phyloP scores from a whole-genome alignment of 2,888 invertebrate genomes.

The Dynastes hyllus region DNA sequence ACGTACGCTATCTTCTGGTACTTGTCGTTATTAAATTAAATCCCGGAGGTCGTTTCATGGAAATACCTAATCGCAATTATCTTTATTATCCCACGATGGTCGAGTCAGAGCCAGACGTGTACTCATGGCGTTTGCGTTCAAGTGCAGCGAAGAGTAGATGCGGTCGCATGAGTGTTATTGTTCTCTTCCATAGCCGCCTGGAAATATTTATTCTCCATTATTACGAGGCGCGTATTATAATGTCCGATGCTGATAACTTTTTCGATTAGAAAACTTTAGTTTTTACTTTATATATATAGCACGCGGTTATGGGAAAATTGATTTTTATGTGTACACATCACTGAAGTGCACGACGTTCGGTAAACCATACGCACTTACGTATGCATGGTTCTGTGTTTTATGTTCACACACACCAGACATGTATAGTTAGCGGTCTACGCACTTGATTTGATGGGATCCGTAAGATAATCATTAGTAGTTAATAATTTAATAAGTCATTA shows the following conservation, averaged over 20 bases:
- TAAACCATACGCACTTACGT: not conserved
- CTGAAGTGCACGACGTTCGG: too few relatives aligned
- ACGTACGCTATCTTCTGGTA: not conserved
- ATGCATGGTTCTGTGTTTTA: not conserved
- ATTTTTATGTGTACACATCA: not conserved
- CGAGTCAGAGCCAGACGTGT: conserved; percentile 18
- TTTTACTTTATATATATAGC: not conserved
- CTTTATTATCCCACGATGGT: conserved; percentile 43
- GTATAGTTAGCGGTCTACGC: not conserved
- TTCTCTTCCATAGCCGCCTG: not conserved
- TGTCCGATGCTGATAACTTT: not conserved
- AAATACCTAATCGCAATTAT: conserved; percentile 39
- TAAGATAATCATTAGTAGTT: not conserved
- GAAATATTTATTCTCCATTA: not conserved
- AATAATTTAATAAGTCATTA: not conserved
- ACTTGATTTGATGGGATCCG: not conserved
- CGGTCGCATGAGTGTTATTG: conserved; percentile 29
- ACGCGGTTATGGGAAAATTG: not conserved
- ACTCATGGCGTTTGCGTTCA: conserved; percentile 1
- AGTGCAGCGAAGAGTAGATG: conserved; percentile 29
- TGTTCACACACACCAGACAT: not conserved
- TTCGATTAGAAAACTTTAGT: conserved; percentile 6
- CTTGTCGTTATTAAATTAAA: conserved; percentile 12
- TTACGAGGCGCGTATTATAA: conserved; percentile 1
- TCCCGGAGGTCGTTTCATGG: not conserved